Conservation (phyloP, 1,140 invertebrate genomes). For the Hycleus cichorii region DNA sequence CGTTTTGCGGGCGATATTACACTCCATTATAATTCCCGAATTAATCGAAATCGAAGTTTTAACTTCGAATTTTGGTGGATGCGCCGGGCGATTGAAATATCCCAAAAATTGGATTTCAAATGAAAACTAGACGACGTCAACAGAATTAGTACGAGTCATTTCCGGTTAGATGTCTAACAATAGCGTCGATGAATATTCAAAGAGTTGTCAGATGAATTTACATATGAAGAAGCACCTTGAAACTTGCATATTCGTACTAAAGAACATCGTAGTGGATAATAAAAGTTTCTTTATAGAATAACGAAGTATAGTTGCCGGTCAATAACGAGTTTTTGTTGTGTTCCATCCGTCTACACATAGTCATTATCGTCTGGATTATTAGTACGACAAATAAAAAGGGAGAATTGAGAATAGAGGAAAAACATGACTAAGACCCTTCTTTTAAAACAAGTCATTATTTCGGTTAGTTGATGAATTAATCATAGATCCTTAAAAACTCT, state of each 20-base stretch:
- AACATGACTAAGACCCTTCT: too few species aligned
- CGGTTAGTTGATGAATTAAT: conserved; percentile 11
- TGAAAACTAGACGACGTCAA: conserved; percentile 10
- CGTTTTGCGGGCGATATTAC: too few species aligned
- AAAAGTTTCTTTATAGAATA: conserved; percentile 5
- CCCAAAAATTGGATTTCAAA: not conserved
- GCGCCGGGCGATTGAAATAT: not conserved
- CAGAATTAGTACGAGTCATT: conserved; percentile 23
- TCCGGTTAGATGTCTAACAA: conserved; percentile 17
- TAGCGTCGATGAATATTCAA: conserved; percentile 31
- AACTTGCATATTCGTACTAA: too few species aligned
- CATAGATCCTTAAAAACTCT: conserved; percentile 5
- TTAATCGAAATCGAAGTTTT: not conserved
- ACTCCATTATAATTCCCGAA: not conserved
- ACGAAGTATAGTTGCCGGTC: conserved; percentile 19
- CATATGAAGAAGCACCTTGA: conserved; percentile 27
- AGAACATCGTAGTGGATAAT: too few species aligned
- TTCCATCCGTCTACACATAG: not conserved
- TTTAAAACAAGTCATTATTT: conserved; percentile 16
- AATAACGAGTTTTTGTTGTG: conserved; percentile 13
- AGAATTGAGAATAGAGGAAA: too few species aligned
- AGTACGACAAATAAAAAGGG: too few species aligned
- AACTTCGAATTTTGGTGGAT: not conserved
- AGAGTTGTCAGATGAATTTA: conserved; percentile 16
- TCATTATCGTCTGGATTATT: too few species aligned